Base-by-base conservation (phyloP, 1,140 invertebrate species). In the Mya arenaria region DNA sequence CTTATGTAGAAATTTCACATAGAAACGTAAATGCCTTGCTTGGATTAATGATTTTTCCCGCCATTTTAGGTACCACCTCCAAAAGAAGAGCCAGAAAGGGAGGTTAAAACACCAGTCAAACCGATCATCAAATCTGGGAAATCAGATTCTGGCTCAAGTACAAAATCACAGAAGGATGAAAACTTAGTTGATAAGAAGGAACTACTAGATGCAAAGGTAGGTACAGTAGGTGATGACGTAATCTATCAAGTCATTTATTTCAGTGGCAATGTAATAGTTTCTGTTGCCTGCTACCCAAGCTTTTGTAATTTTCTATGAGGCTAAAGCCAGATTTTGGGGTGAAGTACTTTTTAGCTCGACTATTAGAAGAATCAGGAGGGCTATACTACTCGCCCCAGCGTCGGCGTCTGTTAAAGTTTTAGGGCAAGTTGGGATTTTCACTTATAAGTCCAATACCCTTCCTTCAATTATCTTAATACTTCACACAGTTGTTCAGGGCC, bases 121-220 rank as follows among this genome's bases (percentile, higher is more conserved):
- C 34, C 74, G 34, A 15, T 44, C 34, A 36, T 78, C 19, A 78
- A 55, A 41, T 78, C 74, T 6, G 62, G 74, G 1, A 78, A 66
- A 66, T 78, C 74, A 13, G 74, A 78, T 28, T 78, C 74, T 34
- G 74, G 62, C 32, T 78, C 74, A 6, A 78, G 74, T 37, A 78
- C 72, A 1, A 74, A 74, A 74, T 74, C 72, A 19, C 69, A 56
- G 30, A 17, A 44, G 4, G 56, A 60, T n/a, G 72, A 74, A 41
- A 74, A 74, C 28, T 39, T 25, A 23, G 74, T 55, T 19, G 74
- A 78, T 30, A 78, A 78, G 39, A 78, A 78, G 30, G 74, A 78
- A 66, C 74, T 78, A 6, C 23, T 17, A 10, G 74, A 78, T 65
- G 74, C 74, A 15, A 78, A 78, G 74, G 74, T 78, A 78, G n/a